Base-by-base conservation (phyloP, 2,888 invertebrate genomes). In the Drosophila greeni region DNA sequence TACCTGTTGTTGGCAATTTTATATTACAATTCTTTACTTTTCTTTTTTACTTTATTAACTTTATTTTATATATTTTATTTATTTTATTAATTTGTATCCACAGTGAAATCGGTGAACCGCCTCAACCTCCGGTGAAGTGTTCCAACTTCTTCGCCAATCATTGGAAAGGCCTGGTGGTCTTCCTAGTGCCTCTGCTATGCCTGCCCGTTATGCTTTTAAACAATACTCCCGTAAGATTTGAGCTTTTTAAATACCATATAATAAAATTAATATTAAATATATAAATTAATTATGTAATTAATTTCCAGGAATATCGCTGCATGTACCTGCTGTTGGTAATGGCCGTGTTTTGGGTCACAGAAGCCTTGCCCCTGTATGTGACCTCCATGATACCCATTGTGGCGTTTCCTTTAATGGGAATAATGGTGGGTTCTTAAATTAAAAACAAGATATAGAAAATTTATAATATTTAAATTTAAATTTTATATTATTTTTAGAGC, bases 311-410 rank as follows among this genome's bases (percentile, higher is more conserved):
- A 64, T 92, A 91, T 86, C 90, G 92, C 89, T 96, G 95, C 85
- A 92, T 95, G 87, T 96, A 94, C 87, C 93, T 95, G 24, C 93
- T 96, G 0, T 86, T 93, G 1, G 90, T 95, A 67, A 96, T 96
- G 96, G 94, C 95, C 0, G 90, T 93, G 29, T 95, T 91, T 87
- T 95, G 95, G 95, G 94, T 95, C 70, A 91, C 95, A 37, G 96
- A 96, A 86, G 93, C 94, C 0, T 88, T 96, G 1, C 96, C 96
- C 0, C 89, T 96, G 5, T 94, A 96, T 0, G 92, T 95, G 4
- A 96, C 96, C 2, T 94, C 95, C 0, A 92, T 96, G 89, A 91
- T 96, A 60, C 96, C 96, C 1, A 93, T 96, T 75, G 91, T 95
- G 0, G 90, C 95, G 0, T 96, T 95, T 87, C 96, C 96, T 0